These are phyloP conservation scores for Melozone crissalis DNA, from an alignment of 2,113 vertebrate species.

Conservation along the genomic window DNA sequence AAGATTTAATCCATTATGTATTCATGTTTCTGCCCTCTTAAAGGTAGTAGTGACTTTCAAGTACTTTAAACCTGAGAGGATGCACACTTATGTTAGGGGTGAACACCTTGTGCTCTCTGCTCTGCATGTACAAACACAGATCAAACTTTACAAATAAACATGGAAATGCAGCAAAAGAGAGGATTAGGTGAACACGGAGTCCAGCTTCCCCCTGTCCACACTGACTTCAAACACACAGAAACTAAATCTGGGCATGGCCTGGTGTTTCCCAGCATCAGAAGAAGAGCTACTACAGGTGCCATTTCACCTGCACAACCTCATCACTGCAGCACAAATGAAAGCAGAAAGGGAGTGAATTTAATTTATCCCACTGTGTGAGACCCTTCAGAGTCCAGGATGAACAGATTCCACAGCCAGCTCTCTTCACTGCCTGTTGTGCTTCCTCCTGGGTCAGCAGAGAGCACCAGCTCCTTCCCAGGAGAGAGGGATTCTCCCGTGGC, in stretches of 20 bases:
- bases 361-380: neutral
- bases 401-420: neutral
- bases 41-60: neutral
- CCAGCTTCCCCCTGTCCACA: neutral
- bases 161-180: neutral
- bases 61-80: neutral
- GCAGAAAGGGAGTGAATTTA: neutral
- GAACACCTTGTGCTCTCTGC: neutral
- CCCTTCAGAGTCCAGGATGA: neutral
- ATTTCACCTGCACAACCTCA: neutral
- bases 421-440: neutral
- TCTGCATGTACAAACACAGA: neutral
- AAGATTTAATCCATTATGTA: neutral
- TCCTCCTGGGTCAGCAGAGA: constrained; percentile 3
- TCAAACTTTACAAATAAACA: neutral
- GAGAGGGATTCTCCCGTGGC: neutral
- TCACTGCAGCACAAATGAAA: neutral
- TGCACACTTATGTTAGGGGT: neutral
- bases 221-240: neutral
- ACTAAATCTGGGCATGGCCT: neutral
- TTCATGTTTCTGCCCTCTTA: neutral
- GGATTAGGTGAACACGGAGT: neutral
- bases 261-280: neutral
- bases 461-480: neutral
- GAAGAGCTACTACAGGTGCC: neutral